A percentile compares a stretch with the other conserved stretches of the same genome.
Conservation (phyloP, 2,797 vertebrate genomes). For the Coregonus ussuriensis region DNA sequence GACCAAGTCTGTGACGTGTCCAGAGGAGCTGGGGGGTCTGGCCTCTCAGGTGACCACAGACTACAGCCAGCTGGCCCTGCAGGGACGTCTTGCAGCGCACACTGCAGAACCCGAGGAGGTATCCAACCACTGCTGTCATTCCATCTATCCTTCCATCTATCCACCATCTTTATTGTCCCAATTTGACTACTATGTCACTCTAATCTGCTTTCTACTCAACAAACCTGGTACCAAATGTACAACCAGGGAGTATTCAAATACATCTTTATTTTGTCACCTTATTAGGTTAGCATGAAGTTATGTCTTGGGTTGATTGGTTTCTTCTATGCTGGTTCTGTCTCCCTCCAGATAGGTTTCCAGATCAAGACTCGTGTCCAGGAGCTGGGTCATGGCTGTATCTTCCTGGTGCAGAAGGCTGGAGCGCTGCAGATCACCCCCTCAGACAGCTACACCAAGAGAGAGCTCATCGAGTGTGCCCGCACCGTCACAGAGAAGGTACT, state of each 20-base stretch:
- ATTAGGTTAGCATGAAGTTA: no score
- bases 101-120: conserved; percentile 97
- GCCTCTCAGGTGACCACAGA: conserved; percentile 96
- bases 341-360: conserved; percentile 90
- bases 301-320: no score
- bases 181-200: no score
- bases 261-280: no score
- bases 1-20: conserved; percentile 97
- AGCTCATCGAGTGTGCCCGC: conserved; percentile 94
- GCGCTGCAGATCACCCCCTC: conserved; percentile 93
- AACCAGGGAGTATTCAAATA: no score
- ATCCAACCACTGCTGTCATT: conserved; percentile 41
- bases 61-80: conserved; percentile 93
- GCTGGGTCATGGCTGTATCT: conserved; percentile 96
- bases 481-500: conserved; percentile 94
- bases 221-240: no score
- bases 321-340: not conserved
- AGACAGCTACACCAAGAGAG: conserved; percentile 92
- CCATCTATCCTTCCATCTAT: not conserved
- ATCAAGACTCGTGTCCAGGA: conserved; percentile 94
- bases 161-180: no score
- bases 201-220: no score
- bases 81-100: conserved; percentile 92
- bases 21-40: conserved; percentile 92
- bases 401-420: conserved; percentile 97